Evolutionary conservation across 2,888 invertebrate genomes (phyloP).

Genomic region (Hyposoter dolosus): DNA sequence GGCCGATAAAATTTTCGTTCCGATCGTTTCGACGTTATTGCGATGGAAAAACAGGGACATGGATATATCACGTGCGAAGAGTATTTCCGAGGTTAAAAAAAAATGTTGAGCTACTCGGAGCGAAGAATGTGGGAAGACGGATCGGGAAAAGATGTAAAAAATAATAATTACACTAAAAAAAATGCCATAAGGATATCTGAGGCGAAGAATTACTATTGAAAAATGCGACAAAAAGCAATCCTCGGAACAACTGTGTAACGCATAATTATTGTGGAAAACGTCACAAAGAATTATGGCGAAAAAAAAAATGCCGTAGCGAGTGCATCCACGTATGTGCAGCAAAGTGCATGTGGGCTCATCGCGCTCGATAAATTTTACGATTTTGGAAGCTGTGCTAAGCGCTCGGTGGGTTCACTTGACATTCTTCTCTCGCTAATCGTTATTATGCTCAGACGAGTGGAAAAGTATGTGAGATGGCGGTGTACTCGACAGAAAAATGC

Average conservation of each 20-base stretch:
- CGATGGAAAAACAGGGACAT: neutral
- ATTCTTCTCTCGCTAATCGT: slow-evolving; percentile 54
- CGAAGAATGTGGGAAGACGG: neutral
- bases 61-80: neutral
- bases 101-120: neutral
- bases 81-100: neutral
- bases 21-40: neutral
- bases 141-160: neutral
- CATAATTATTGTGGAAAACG: neutral
- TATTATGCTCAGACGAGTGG: slow-evolving; percentile 56
- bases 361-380: slow-evolving; percentile 65
- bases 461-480: slow-evolving; percentile 45
- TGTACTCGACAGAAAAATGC: neutral
- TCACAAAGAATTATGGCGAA: neutral
- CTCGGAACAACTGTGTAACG: neutral
- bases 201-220: neutral
- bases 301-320: neutral
- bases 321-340: slow-evolving; percentile 18
- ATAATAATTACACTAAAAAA: neutral
- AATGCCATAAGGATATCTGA: neutral
- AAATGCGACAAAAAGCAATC: neutral
- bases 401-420: slow-evolving; percentile 22
- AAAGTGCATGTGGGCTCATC: slow-evolving; percentile 44
- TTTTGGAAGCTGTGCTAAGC: slow-evolving; percentile 39
- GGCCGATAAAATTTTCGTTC: neutral